These are phyloP conservation scores for Papilio helenus DNA, from an alignment of 1,140 invertebrate genomes.

Conservation along the genomic window DNA sequence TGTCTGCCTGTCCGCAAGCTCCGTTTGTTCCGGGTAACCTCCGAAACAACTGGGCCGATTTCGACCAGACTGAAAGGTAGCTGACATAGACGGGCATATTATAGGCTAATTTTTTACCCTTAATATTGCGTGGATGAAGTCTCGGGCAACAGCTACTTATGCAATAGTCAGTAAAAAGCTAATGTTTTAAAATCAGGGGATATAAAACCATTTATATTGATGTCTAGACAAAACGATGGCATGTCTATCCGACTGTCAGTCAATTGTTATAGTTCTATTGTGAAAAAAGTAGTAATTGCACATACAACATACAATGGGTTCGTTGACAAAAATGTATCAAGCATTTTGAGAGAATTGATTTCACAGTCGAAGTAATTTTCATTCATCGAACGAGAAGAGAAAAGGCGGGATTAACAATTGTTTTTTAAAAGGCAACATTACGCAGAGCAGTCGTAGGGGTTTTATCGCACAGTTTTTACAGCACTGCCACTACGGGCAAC, in stretches of 20 bases:
- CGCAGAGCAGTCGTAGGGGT: conserved; percentile 1
- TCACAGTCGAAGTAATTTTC: conserved; percentile 23
- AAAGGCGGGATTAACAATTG: conserved; percentile 23
- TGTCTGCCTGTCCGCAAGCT: no score
- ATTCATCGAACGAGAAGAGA: conserved; percentile 19
- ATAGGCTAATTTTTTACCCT: no score
- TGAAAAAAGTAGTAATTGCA: neutral
- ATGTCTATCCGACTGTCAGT: neutral
- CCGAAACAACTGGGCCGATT: no score
- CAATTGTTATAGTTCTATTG: neutral
- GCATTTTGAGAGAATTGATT: conserved; percentile 21
- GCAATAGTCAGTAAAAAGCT: neutral
- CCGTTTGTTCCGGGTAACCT: no score
- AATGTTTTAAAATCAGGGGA: neutral
- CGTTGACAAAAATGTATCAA: conserved; percentile 17
- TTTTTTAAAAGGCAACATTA: conserved; percentile 18
- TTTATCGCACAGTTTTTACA: conserved; percentile 25
- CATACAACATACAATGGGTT: neutral
- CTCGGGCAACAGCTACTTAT: no score
- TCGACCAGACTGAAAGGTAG: no score
- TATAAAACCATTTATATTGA: neutral
- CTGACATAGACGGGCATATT: no score
- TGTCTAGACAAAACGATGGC: neutral
- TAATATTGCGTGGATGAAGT: no score
- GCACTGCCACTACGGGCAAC: conserved; percentile 28